A percentile compares a stretch with the other conserved stretches of the same genome.
phyloP scores from a whole-genome alignment of 1,140 invertebrate species.

The Drosophila sp. region DNA sequence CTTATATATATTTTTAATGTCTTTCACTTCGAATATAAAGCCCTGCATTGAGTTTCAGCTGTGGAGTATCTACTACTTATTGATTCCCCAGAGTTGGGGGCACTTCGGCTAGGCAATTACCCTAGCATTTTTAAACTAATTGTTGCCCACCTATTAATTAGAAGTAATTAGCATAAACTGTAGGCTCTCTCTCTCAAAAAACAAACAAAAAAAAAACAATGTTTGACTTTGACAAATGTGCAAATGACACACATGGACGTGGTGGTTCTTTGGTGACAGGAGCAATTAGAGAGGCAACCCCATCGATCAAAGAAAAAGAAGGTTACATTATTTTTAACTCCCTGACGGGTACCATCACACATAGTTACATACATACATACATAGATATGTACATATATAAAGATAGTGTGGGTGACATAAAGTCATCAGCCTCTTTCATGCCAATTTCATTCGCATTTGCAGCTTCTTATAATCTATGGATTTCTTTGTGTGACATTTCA shows the following conservation, averaged over 20 bases:
- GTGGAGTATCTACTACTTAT: background rate
- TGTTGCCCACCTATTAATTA: constrained; percentile 53
- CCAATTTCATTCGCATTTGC: constrained; percentile 44
- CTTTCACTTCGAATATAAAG: constrained; percentile 26
- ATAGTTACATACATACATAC: background rate
- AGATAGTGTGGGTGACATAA: constrained; percentile 9
- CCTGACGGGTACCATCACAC: background rate
- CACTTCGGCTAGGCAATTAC: constrained; percentile 17
- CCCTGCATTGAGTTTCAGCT: constrained; percentile 26
- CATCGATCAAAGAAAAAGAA: constrained; percentile 58
- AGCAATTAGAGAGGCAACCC: constrained; percentile 44
- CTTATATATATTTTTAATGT: constrained; percentile 1
- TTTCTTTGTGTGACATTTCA: constrained; percentile 29
- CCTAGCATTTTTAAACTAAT: constrained; percentile 45
- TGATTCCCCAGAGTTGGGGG: background rate
- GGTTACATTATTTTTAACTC: constrained; percentile 16
- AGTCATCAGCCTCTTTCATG: constrained; percentile 26
- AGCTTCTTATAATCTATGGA: constrained; percentile 24
- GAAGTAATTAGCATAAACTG: constrained; percentile 53
- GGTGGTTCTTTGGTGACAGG: constrained; percentile 44
- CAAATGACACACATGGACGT: background rate
- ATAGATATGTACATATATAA: background rate
- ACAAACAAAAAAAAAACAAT: constrained; percentile 1
- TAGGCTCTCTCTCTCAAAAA: background rate
- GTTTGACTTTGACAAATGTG: constrained; percentile 68